phyloP scores from a whole-genome alignment of 2,888 invertebrate species.

The Myopa tessellatipennis region DNA sequence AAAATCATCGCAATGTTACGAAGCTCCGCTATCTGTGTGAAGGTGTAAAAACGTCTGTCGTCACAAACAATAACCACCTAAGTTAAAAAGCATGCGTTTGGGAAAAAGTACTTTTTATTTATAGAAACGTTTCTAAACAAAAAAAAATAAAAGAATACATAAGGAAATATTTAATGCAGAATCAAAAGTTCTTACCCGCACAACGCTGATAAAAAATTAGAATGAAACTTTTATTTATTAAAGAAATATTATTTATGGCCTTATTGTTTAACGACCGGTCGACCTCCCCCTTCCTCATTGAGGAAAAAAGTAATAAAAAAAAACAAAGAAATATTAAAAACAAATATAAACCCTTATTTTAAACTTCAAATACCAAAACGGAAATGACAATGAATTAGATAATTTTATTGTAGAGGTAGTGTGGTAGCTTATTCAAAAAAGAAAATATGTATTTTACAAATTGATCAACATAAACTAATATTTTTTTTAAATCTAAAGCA shows the following conservation, averaged over 20 bases:
- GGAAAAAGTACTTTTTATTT: not conserved
- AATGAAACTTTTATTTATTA: not conserved
- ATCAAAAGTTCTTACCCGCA: not conserved
- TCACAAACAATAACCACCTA: not conserved
- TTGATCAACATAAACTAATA: too few species aligned
- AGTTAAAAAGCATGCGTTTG: not conserved
- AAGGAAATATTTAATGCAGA: not conserved
- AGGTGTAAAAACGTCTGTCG: not conserved
- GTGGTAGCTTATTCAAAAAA: too few species aligned
- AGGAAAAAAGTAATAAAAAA: too few species aligned
- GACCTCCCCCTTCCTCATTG: too few species aligned
- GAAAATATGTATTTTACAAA: too few species aligned
- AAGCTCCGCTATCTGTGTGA: too few species aligned
- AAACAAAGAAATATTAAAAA: not conserved
- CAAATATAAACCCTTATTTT: not conserved
- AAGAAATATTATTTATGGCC: too few species aligned
- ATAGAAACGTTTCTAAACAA: not conserved
- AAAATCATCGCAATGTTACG: too few species aligned
- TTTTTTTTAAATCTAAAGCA: too few species aligned
- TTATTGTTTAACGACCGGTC: not conserved
- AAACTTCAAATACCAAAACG: not conserved
- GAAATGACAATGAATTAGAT: not conserved
- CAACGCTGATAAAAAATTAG: not conserved
- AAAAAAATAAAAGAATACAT: not conserved
- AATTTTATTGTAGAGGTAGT: too few species aligned